Conservation (phyloP, 2,113 vertebrate species). For the Balaeniceps rex region DNA sequence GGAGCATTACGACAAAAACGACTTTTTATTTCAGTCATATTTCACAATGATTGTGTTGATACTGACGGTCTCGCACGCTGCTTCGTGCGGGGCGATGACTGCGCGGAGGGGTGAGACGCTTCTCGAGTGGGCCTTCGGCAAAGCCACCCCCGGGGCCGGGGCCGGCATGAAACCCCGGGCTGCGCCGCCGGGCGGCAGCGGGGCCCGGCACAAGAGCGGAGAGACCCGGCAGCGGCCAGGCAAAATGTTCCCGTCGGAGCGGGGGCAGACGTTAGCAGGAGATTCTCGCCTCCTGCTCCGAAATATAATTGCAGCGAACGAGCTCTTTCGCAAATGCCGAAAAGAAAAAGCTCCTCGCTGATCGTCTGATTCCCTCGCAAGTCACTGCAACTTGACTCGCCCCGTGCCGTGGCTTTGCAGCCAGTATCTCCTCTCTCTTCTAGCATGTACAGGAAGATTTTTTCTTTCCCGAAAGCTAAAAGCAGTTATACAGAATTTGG, state of each 20-base stretch:
- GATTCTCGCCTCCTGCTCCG: not conserved
- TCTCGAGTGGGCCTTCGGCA: not conserved
- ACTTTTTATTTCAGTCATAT: not conserved
- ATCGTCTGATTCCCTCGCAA: not conserved
- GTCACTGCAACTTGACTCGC: not conserved
- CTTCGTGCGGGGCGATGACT: not conserved
- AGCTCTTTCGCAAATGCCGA: not conserved
- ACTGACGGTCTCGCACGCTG: not conserved
- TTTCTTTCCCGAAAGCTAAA: not conserved
- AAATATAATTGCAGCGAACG: not conserved
- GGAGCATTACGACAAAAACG: not conserved
- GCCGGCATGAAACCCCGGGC: not conserved
- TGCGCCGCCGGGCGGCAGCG: not conserved
- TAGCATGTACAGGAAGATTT: not conserved
- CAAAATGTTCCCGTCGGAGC: not conserved
- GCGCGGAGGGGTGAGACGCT: not conserved
- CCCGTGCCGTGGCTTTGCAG: not conserved
- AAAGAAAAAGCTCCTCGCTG: not conserved
- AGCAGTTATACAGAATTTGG: not conserved
- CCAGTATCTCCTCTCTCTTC: not conserved
- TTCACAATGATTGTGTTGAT: not conserved
- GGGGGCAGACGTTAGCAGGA: not conserved
- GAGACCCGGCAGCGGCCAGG: not conserved
- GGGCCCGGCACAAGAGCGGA: not conserved
- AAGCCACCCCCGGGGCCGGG: not conserved